phyloP scores from a whole-genome alignment of 2,888 invertebrate species.

The Tinea semifulvella region DNA sequence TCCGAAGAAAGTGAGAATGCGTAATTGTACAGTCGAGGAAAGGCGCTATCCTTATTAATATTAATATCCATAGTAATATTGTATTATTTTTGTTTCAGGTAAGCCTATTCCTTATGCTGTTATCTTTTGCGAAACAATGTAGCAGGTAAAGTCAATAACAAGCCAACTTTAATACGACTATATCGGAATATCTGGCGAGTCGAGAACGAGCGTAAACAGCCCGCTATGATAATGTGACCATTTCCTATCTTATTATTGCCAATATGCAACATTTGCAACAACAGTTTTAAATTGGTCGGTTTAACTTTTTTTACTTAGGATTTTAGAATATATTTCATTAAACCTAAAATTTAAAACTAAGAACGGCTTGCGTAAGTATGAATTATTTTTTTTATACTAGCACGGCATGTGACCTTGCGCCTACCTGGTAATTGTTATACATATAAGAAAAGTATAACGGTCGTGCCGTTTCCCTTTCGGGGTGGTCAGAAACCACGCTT shows the following conservation, averaged over 20 bases:
- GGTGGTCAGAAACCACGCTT: too few relatives aligned
- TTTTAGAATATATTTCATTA: too few relatives aligned
- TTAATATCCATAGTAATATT: not conserved
- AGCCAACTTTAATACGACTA: conserved; percentile 24
- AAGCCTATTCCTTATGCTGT: not conserved
- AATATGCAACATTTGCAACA: conserved; percentile 13
- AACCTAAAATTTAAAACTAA: too few relatives aligned
- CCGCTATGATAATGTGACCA: conserved; percentile 16
- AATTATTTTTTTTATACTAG: too few relatives aligned
- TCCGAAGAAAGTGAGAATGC: too few relatives aligned
- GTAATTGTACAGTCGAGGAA: too few relatives aligned
- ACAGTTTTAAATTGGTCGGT: conserved; percentile 2
- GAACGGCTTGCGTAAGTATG: too few relatives aligned
- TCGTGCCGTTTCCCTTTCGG: too few relatives aligned
- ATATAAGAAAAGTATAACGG: too few relatives aligned
- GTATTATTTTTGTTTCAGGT: not conserved
- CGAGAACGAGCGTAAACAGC: conserved; percentile 23
- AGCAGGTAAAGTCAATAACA: conserved; percentile 20
- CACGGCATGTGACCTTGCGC: too few relatives aligned
- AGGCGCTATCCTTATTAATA: not conserved
- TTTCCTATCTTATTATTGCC: conserved; percentile 26
- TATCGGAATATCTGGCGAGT: conserved; percentile 24
- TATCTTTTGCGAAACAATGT: not conserved
- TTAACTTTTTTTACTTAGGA: too few relatives aligned
- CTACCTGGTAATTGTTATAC: too few relatives aligned